Base-by-base conservation (phyloP, 64 coral and sea anemone genomes). In the Trachythela sp. region DNA sequence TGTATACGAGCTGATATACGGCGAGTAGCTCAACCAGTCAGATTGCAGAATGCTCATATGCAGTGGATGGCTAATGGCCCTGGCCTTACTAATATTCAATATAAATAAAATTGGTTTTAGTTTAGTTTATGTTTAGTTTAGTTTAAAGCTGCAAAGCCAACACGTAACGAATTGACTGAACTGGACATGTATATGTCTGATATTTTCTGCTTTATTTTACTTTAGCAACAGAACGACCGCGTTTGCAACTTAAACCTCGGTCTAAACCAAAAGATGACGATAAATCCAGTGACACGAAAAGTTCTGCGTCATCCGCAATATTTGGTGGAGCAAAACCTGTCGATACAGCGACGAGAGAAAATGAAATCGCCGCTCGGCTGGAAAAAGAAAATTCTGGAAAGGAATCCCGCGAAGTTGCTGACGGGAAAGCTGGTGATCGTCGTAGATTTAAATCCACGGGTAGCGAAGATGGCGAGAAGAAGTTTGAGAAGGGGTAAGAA, bases 271-370 rank as follows among this genome's bases (percentile, higher is more conserved):
- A 91, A 27, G 95, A 87, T 59, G 93, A 94, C 33, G 75, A 24
- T 1, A 75, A 24, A 54, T 40, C 88, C 20, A 91, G 77, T 2
- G 83, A 87, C 30, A 71, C 60, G 11, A 42, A 89, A 39, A 88
- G 48, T 40, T 48, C 85, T 13, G 88, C 87, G 31, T 92, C 88
- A 26, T 77, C 95, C 13, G 59, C 59, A 20, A 94, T 99, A 89
- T 99, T 99, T 94, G 96, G 96, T 20, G 92, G 76, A 86, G 96
- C 96, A 4, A 99, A 94, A 84, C 96, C 96, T n/a, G 96, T 99
- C 14, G 91, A 99, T 71, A 99, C 96, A 45, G 88, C 96, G 38
- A 42, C 96, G 40, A 94, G 86, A 86, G 96, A 99, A 91, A 90
- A 88, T 86, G 93, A 99, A 88, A 90, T 99, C 18, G 96, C 92